phyloP scores from a whole-genome alignment of 2,888 invertebrate species.

The Tortrix viridana region DNA sequence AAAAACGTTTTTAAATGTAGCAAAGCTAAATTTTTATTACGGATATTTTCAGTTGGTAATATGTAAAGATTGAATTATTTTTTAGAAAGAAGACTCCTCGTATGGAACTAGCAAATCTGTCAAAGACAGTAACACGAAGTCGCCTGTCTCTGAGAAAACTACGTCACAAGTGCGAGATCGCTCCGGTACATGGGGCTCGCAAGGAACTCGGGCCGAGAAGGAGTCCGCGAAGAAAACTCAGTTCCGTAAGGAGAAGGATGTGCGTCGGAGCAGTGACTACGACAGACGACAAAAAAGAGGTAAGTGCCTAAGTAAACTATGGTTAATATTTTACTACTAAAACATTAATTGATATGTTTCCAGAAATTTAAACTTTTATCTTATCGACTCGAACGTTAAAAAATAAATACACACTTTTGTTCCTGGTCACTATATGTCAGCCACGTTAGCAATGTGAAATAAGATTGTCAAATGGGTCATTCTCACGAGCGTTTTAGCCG shows the following conservation, averaged over 20 bases:
- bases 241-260: conserved; percentile 59
- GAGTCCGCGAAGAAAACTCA: conserved; percentile 53
- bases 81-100: conserved; percentile 16
- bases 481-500: too few species aligned
- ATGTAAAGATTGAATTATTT: too few species aligned
- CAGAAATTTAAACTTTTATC: too few species aligned
- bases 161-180: conserved; percentile 74
- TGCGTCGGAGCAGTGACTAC: conserved; percentile 60
- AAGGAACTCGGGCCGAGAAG: conserved; percentile 58
- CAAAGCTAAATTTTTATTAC: too few species aligned
- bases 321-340: not conserved
- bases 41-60: too few species aligned
- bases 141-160: conserved; percentile 39
- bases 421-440: too few species aligned
- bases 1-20: too few species aligned
- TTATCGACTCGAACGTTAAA: too few species aligned
- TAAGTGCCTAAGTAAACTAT: conserved; percentile 43
- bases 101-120: conserved; percentile 9
- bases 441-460: too few species aligned
- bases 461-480: too few species aligned
- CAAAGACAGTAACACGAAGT: conserved; percentile 32
- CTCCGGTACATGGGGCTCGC: conserved; percentile 86
- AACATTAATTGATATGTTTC: too few species aligned
- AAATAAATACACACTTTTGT: too few species aligned
- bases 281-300: conserved; percentile 74